Evolutionary conservation across 2,797 vertebrate species (phyloP), one percentile per base, ranked within the genome.

Genomic region (Periparus ater): DNA sequence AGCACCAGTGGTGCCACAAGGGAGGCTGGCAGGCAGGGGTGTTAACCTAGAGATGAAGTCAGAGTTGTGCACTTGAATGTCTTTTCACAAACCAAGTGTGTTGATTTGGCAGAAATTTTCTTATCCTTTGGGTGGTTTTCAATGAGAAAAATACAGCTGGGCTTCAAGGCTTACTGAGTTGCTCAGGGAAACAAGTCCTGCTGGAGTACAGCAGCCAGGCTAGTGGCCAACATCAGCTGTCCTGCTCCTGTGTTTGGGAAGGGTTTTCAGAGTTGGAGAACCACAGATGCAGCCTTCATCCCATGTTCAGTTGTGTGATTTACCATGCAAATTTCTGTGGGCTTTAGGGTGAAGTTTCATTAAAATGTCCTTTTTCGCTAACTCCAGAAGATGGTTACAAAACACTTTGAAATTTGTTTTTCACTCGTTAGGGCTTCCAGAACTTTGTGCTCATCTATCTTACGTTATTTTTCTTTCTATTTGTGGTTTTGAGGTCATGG

Each of bases 401-500:
- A 97, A 95, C 48, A 88, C 30, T 50, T 34, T 68, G 70, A 94
- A 91, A 91, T 80, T 76, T 96, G 91, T 75, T 97, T 96, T 96
- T 94, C 54, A 74, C 63, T 91, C 83, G 29, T 75, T 62, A 84
- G 58, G 79, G 79, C n/a, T 92, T 96, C 92, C 96, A 95, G 79
- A 93, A 91, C 58, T 86, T 81, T 9, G 10, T 58, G 85, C 75
- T 95, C 95, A 88, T 96, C 78, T 84, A 93, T 95, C 80, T 78
- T 61, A 76, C 1, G 2, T 84, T 97, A 91, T 93, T 91, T 96
- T 89, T 86, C 93, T 95, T 96, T 88, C 90, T 94, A 82, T 93
- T 95, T 96, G 92, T 93, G 93, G 96, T 94, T 97, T 96, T 92
- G 91, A 94, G 87, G 92, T 94, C 92, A 66, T 26, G 91, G 61